phyloP scores from a whole-genome alignment of 92 coral and sea anemone genomes.

The Palythoa caribaeorum region DNA sequence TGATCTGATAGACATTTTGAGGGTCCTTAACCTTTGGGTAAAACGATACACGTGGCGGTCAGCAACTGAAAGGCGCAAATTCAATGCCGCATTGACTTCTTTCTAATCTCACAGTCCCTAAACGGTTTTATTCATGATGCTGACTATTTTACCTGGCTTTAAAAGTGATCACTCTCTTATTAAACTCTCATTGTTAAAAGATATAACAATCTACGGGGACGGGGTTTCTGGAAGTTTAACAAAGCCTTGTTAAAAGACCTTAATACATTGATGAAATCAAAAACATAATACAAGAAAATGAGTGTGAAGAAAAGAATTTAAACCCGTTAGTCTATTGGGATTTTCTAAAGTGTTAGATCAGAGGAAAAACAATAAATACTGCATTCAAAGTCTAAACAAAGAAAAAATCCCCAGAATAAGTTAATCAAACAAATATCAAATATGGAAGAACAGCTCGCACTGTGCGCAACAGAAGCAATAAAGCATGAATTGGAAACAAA shows the following conservation, averaged over 20 bases:
- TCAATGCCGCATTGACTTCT: constrained; percentile 51
- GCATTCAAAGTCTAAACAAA: background rate
- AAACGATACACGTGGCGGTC: constrained; percentile 48
- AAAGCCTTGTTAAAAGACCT: too few species aligned
- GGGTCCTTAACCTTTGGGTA: constrained; percentile 37
- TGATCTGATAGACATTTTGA: constrained; percentile 44
- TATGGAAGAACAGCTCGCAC: background rate
- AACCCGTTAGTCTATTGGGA: background rate
- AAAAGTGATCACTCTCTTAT: constrained; percentile 28
- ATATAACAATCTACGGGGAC: constrained; percentile 12
- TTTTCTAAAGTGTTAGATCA: background rate
- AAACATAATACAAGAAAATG: background rate
- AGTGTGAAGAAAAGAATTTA: background rate
- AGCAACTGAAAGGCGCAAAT: constrained; percentile 17
- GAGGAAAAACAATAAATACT: background rate
- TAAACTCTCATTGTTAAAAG: constrained; percentile 14
- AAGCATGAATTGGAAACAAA: background rate
- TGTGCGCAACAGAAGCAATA: background rate
- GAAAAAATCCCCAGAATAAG: background rate
- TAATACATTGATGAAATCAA: too few species aligned
- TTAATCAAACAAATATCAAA: background rate
- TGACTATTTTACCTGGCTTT: constrained; percentile 25
- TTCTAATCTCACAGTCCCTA: constrained; percentile 30
- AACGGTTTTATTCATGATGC: constrained; percentile 9
- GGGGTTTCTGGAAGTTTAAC: constrained; percentile 18